Evolutionary conservation across 1,140 invertebrate genomes (phyloP).

Genomic region (Carposina sasakii): DNA sequence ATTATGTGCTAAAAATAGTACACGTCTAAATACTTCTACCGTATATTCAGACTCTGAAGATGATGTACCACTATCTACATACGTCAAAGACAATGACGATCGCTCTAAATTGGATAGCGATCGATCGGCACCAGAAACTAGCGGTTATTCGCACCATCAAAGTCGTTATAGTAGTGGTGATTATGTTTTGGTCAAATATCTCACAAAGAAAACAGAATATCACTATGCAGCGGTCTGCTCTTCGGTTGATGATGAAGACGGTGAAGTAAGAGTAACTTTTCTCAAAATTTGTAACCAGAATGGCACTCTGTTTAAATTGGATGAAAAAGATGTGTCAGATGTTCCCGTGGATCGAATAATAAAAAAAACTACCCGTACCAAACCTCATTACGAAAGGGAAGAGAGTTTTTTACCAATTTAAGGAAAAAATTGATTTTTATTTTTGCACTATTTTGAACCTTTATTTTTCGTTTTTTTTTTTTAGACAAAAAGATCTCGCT

Average conservation of each 20-base stretch:
- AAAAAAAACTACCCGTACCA: conserved; percentile 16
- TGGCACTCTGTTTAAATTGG: conserved; percentile 18
- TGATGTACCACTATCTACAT: conserved; percentile 19
- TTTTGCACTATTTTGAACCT: too few relatives aligned
- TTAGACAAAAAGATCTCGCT: too few relatives aligned
- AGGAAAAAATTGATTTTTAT: conserved; percentile 16
- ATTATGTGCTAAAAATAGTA: conserved; percentile 10
- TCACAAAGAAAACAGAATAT: conserved; percentile 18
- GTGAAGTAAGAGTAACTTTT: conserved; percentile 17
- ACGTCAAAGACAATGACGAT: conserved; percentile 11
- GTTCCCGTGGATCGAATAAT: conserved; percentile 16
- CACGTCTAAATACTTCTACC: conserved; percentile 15
- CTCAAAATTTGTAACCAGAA: conserved; percentile 16
- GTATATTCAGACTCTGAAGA: conserved; percentile 22
- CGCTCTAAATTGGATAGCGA: conserved; percentile 13
- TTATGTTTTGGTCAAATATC: conserved; percentile 23
- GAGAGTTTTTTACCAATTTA: conserved; percentile 16
- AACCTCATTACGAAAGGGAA: conserved; percentile 13
- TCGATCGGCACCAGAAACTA: too few relatives aligned
- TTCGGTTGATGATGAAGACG: too few relatives aligned
- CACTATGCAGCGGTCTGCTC: conserved; percentile 17
- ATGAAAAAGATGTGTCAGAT: conserved; percentile 17
- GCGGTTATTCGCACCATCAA: conserved; percentile 10
- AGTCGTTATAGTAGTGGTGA: conserved; percentile 18
- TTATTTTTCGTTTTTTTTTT: too few relatives aligned